Base-by-base conservation (phyloP, 2,888 invertebrate species). In the Mythimna loreyi region DNA sequence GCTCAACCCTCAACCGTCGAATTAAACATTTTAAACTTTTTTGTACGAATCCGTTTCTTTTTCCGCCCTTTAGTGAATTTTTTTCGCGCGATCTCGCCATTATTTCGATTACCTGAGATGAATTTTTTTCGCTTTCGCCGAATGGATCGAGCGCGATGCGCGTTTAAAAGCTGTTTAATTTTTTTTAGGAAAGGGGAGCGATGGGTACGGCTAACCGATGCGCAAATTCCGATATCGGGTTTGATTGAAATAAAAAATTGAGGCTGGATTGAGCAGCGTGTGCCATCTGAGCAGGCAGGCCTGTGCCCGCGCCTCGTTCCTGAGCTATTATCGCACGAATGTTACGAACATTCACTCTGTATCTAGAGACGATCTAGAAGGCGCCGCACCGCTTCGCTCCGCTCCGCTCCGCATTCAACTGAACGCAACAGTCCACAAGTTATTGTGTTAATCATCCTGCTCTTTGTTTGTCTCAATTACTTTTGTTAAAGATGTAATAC, bases 61-160 rank as follows among this genome's bases (percentile, higher is more conserved):
- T 96, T 94, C 94, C 94, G 92, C 95, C 95, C 94, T 93, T 78
- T 94, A 92, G 94, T 94, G 94, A 93, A 91, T 95, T 96, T 96
- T 96, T 96, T 96, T 93, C 92, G 93, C 92, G 92, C 90, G 90
- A 88, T 84, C 91, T 92, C 92, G 92, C 94, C 86, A 94, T 95
- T 95, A 93, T 95, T 94, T 93, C 94, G 93, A 93, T 95, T 96
- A 96, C 96, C 96, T 96, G 96, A 93, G 94, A 92, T 92, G 92
- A 87, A 90, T 94, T 95, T 95, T 84, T 92, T 84, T 78, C 89
- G 90, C 90, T 90, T 89, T 91, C 89, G 91, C 88, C 90, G 91
- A 91, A 90, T 83, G 87, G 87, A 89, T 91, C 91, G 88, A 90
- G 89, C 88, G 87, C 91, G 91, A 91, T 90, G 92, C 90, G 90